phyloP scores from a whole-genome alignment of 2,888 invertebrate genomes.

The Allygus modestus region DNA sequence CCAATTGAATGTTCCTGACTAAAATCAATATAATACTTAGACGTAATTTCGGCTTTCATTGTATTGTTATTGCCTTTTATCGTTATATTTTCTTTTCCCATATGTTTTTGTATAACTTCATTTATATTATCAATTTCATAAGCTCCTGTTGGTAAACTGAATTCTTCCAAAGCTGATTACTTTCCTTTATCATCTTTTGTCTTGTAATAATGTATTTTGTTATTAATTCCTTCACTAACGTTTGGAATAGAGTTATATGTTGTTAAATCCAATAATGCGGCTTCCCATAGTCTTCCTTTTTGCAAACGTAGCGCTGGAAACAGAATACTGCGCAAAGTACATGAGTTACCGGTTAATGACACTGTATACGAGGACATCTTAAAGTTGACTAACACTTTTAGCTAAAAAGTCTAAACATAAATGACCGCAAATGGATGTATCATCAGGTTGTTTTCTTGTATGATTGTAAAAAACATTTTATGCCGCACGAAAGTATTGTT shows the following conservation, averaged over 20 bases:
- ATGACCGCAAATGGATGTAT: slow-evolving; percentile 22
- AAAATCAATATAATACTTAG: slow-evolving; percentile 43
- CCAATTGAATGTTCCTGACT: slow-evolving; percentile 1
- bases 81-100: slow-evolving; percentile 20
- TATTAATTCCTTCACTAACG: background rate
- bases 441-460: background rate
- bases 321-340: background rate
- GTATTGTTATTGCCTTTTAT: slow-evolving; percentile 50
- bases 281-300: background rate
- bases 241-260: slow-evolving; percentile 49
- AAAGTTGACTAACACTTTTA: background rate
- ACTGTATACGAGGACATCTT: slow-evolving; percentile 45
- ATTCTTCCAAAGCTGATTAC: background rate
- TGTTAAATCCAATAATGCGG: background rate
- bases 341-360: background rate
- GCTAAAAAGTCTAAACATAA: slow-evolving; percentile 50
- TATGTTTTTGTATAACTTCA: background rate
- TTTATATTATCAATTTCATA: slow-evolving; percentile 49
- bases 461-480: slow-evolving; percentile 22
- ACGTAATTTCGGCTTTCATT: slow-evolving; percentile 9
- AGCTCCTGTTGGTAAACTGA: slow-evolving; percentile 18
- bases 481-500: background rate
- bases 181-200: background rate
- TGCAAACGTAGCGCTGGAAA: background rate
- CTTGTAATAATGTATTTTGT: background rate